phyloP scores from a whole-genome alignment of 2,888 invertebrate species.

The Alentia gelatinosa region DNA sequence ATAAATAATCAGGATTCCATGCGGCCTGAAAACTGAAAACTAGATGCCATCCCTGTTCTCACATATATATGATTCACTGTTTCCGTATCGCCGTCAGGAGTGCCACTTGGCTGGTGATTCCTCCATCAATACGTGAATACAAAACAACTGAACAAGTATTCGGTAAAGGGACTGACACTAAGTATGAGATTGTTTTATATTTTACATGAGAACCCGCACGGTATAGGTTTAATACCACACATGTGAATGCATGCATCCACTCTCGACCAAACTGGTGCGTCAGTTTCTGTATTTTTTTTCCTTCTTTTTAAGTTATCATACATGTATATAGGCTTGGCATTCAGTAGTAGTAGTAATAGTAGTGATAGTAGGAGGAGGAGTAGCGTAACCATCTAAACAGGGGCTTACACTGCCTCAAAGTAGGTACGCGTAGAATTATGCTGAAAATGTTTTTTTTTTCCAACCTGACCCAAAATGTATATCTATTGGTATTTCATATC shows the following conservation, averaged over 20 bases:
- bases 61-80: background rate
- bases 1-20: constrained; percentile 20
- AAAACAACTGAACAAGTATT: constrained; percentile 45
- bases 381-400: constrained; percentile 9
- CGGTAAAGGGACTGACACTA: constrained; percentile 46
- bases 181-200: constrained; percentile 28
- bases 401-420: constrained; percentile 1
- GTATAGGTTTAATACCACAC: constrained; percentile 34
- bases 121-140: constrained; percentile 33
- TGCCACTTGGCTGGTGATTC: background rate
- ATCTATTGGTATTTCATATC: background rate
- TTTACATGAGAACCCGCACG: constrained; percentile 42
- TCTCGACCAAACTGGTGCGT: constrained; percentile 32
- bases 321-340: constrained; percentile 29
- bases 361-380: background rate
- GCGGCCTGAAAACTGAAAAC: constrained; percentile 5
- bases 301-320: constrained; percentile 2
- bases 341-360: constrained; percentile 12
- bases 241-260: constrained; percentile 37
- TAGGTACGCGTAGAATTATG: background rate
- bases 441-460: background rate
- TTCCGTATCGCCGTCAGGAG: background rate
- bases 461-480: constrained; percentile 4
- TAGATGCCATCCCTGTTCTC: background rate
- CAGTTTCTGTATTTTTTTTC: no score